These are phyloP conservation scores for Dasypolia templi DNA, from an alignment of 2,888 invertebrate species.

Conservation along the genomic window DNA sequence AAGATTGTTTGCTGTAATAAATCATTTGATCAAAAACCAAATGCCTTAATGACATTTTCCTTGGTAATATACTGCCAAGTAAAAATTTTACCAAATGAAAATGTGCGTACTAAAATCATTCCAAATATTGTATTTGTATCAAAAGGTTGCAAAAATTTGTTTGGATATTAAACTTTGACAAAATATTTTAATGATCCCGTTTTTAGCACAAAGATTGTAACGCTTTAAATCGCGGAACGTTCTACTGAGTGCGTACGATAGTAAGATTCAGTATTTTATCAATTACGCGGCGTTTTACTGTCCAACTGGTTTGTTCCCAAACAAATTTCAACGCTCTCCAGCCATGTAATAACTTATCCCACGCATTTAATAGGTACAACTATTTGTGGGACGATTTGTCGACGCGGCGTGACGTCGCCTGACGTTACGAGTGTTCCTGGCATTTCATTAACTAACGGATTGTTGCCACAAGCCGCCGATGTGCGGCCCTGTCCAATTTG, in stretches of 20 bases:
- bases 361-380: conserved; percentile 52
- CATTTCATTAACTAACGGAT: conserved; percentile 73
- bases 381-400: conserved; percentile 59
- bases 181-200: no score
- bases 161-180: no score
- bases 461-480: conserved; percentile 65
- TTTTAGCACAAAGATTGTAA: conserved; percentile 31
- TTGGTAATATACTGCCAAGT: no score
- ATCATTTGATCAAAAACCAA: no score
- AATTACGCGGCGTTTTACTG: conserved; percentile 27
- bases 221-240: conserved; percentile 32
- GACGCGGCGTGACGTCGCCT: conserved; percentile 54
- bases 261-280: conserved; percentile 38
- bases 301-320: conserved; percentile 34
- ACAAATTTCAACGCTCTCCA: conserved; percentile 52
- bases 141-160: no score
- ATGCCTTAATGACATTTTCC: no score
- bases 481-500: conserved; percentile 69
- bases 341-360: conserved; percentile 43
- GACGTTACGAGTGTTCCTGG: conserved; percentile 67
- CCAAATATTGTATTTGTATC: no score
- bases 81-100: no score
- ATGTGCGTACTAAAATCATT: no score
- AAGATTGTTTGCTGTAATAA: no score
- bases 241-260: conserved; percentile 19